These are phyloP conservation scores for Saguinus midas DNA, from an alignment of 2,113 vertebrate genomes.

Conservation along the genomic window DNA sequence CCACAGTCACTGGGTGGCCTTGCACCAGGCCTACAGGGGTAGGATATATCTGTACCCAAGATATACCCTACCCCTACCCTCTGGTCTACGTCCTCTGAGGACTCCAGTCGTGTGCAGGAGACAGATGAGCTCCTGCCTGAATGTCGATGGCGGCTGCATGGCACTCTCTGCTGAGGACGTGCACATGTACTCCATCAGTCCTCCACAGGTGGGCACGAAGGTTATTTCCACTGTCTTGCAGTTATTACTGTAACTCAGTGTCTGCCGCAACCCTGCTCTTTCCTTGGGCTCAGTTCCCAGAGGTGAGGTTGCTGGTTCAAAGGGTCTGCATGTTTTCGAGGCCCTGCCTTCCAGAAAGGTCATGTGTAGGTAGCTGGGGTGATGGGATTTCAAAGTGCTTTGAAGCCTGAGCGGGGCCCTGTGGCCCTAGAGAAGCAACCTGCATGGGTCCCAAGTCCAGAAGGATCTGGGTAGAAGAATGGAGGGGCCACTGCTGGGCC, in stretches of 20 bases:
- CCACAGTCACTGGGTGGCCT: neutral
- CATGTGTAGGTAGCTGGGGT: neutral
- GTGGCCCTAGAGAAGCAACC: neutral
- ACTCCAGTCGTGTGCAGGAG: neutral
- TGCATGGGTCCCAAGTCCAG: neutral
- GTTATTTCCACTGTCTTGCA: neutral
- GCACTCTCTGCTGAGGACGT: slow-evolving; percentile 43
- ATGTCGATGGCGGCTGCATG: neutral
- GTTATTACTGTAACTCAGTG: neutral
- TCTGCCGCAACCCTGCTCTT: neutral
- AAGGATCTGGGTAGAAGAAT: neutral
- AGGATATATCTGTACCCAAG: no score
- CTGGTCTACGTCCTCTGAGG: neutral
- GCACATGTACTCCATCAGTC: neutral
- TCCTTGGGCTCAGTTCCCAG: neutral
- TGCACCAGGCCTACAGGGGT: neutral
- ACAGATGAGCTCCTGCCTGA: neutral
- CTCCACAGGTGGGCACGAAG: neutral
- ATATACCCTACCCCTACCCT: neutral
- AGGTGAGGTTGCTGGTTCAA: neutral
- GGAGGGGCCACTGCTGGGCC: neutral
- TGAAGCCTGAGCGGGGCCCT: neutral
- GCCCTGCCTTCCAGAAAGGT: slow-evolving; percentile 12
- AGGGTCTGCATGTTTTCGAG: neutral
- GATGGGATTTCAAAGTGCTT: neutral